phyloP scores from a whole-genome alignment of 2,797 vertebrate species.

The Craterocephalus amniculus region DNA sequence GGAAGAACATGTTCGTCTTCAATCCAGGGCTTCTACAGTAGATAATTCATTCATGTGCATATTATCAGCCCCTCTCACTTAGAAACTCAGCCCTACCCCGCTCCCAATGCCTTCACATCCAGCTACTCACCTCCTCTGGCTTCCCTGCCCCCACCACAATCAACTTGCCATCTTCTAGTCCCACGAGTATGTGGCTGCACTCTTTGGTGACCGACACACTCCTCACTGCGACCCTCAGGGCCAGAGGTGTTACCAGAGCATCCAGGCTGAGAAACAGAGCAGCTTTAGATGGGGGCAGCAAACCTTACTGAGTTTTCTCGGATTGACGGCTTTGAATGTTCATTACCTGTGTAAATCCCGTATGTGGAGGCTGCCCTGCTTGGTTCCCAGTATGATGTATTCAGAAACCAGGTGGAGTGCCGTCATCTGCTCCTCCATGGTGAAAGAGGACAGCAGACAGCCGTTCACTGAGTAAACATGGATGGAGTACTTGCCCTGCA shows the following conservation, averaged over 20 bases:
- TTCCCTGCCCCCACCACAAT: slow-evolving; percentile 96
- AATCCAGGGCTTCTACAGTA: slow-evolving; percentile 24
- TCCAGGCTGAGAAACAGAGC: slow-evolving; percentile 80
- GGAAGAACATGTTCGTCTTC: slow-evolving; percentile 36
- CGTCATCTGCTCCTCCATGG: slow-evolving; percentile 88
- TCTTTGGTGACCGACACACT: slow-evolving; percentile 95
- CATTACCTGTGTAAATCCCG: slow-evolving; percentile 82
- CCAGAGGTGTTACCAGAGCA: slow-evolving; percentile 79
- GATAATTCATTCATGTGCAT: slow-evolving; percentile 61
- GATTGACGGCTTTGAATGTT: not conserved
- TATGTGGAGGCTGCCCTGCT: slow-evolving; percentile 89
- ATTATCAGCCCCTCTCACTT: slow-evolving; percentile 19
- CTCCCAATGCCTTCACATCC: slow-evolving; percentile 32
- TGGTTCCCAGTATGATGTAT: slow-evolving; percentile 90
- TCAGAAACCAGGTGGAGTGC: slow-evolving; percentile 88
- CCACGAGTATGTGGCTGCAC: slow-evolving; percentile 94
- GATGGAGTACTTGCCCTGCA: slow-evolving; percentile 85
- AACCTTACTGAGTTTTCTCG: not conserved
- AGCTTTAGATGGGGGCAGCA: not conserved
- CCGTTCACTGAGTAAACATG: slow-evolving; percentile 94
- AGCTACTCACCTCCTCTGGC: slow-evolving; percentile 89
- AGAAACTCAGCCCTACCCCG: slow-evolving; percentile 15
- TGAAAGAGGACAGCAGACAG: slow-evolving; percentile 83
- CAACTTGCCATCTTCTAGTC: slow-evolving; percentile 93
- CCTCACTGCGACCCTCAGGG: slow-evolving; percentile 90